A percentile compares a stretch with the other conserved stretches of the same genome.
phyloP scores from a whole-genome alignment of 2,888 invertebrate species.

The Noctua pronuba region DNA sequence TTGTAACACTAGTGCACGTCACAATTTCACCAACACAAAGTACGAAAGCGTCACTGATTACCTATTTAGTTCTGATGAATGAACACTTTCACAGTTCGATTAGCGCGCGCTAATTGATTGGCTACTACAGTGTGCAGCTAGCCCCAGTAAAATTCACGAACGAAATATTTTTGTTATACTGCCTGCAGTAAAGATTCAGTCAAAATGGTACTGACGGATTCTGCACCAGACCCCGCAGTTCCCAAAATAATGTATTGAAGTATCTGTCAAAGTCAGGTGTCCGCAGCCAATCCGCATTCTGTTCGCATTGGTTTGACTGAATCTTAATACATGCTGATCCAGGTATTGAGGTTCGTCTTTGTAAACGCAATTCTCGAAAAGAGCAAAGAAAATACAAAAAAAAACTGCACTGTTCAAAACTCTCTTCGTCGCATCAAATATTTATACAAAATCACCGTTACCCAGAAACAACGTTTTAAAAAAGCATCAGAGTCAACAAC shows the following conservation, averaged over 20 bases:
- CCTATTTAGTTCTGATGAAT: background rate
- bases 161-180: background rate
- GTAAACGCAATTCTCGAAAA: background rate
- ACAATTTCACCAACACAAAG: constrained; percentile 1
- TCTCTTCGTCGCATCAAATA: background rate
- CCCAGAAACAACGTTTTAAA: background rate
- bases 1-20: background rate
- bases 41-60: background rate
- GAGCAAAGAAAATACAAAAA: background rate
- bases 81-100: constrained; percentile 15
- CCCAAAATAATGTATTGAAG: background rate
- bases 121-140: background rate
- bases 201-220: background rate
- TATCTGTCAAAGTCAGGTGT: background rate
- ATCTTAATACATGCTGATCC: background rate
- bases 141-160: background rate
- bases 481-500: constrained; percentile 1
- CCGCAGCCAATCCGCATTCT: background rate
- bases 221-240: background rate
- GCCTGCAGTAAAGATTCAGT: background rate
- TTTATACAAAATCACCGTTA: background rate
- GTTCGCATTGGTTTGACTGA: background rate
- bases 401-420: background rate
- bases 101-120: constrained; percentile 24
- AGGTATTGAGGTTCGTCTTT: background rate